Percentiles rank a stretch among this genome's conserved stretches.
phyloP scores from a whole-genome alignment of 2,888 invertebrate genomes.

The Palloptera scutellata region DNA sequence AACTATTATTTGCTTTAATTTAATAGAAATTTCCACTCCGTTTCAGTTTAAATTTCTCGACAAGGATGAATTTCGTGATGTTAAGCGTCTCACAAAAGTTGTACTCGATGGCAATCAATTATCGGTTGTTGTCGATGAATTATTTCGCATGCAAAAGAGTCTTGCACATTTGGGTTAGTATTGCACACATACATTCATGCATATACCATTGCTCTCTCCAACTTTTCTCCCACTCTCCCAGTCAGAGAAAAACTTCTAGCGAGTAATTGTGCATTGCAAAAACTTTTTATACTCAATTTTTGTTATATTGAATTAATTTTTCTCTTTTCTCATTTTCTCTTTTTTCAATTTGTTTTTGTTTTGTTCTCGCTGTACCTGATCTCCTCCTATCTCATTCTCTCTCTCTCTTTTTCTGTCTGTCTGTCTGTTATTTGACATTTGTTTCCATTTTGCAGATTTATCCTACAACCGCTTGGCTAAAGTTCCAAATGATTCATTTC shows the following conservation, averaged over 20 bases:
- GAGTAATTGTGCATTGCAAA: too few relatives aligned
- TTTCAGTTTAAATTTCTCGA: constrained; percentile 74
- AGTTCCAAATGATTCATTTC: constrained; percentile 77
- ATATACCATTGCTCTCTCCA: too few relatives aligned
- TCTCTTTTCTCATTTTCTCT: constrained; percentile 3
- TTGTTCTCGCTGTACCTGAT: neutral
- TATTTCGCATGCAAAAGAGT: constrained; percentile 67
- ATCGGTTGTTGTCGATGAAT: constrained; percentile 77
- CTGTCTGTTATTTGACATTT: constrained; percentile 1
- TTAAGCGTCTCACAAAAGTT: constrained; percentile 72
- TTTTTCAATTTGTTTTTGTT: neutral
- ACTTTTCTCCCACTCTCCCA: too few relatives aligned
- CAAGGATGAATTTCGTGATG: constrained; percentile 75
- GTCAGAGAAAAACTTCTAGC: too few relatives aligned
- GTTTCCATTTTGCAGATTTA: constrained; percentile 62
- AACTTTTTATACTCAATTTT: too few relatives aligned
- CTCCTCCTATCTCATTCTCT: constrained; percentile 4
- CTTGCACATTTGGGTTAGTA: constrained; percentile 61
- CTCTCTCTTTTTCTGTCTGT: neutral
- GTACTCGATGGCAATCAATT: constrained; percentile 80
- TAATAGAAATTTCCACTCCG: constrained; percentile 15
- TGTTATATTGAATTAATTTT: too few relatives aligned
- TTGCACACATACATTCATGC: too few relatives aligned
- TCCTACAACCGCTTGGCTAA: constrained; percentile 78
- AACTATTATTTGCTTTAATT: constrained; percentile 20